Percentiles rank a stretch among this genome's conserved stretches.
Evolutionary conservation across 2,888 invertebrate genomes (phyloP).

Genomic region (Epinotia demarniana): DNA sequence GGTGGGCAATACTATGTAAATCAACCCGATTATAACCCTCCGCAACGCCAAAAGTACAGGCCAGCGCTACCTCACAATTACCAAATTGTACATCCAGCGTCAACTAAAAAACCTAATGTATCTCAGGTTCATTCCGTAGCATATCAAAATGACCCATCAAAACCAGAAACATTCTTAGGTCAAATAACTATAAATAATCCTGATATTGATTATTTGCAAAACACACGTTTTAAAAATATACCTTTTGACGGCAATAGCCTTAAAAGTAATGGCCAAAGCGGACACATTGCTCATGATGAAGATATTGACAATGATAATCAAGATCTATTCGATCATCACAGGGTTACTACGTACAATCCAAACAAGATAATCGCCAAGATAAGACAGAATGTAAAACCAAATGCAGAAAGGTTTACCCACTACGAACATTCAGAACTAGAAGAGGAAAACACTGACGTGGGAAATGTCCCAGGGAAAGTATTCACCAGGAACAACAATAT

Average conservation of each 20-base stretch:
- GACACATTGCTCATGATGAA: conserved; percentile 73
- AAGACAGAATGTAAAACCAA: conserved; percentile 72
- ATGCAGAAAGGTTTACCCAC: conserved; percentile 62
- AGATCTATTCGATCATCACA: conserved; percentile 75
- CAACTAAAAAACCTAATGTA: conserved; percentile 83
- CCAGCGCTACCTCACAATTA: conserved; percentile 76
- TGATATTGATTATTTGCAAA: conserved; percentile 79
- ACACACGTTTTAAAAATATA: conserved; percentile 76
- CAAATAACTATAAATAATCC: conserved; percentile 86
- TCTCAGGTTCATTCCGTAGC: conserved; percentile 84
- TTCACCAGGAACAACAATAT: conserved; percentile 56
- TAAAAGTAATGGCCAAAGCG: conserved; percentile 76
- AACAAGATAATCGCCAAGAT: conserved; percentile 70
- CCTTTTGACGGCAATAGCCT: conserved; percentile 81
- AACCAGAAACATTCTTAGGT: conserved; percentile 86
- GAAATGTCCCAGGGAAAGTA: conserved; percentile 56
- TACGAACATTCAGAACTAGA: conserved; percentile 58
- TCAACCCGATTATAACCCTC: conserved; percentile 74
- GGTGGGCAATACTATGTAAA: conserved; percentile 77
- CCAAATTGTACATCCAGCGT: conserved; percentile 77
- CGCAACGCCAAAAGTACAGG: conserved; percentile 74
- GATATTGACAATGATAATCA: conserved; percentile 75
- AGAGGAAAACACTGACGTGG: conserved; percentile 58
- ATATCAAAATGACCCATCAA: conserved; percentile 85
- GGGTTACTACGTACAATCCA: conserved; percentile 80